Conservation (phyloP, 37 sponge, comb jelly and placozoan species). For the Eunapius fragilis region DNA sequence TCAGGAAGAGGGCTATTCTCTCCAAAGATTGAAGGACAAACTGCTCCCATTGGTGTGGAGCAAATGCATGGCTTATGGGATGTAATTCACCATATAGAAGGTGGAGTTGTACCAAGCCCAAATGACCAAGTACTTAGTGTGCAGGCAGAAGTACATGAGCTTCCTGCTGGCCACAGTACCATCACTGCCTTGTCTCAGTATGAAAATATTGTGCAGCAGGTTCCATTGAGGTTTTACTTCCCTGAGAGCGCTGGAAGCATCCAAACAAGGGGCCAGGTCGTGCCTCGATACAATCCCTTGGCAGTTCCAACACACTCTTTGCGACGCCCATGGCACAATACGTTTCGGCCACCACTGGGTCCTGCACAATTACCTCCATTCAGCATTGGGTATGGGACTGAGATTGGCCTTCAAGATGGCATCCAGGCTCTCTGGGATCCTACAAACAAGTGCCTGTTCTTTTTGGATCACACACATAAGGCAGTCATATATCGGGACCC, state of each 20-base stretch:
- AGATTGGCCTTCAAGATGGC: conserved; percentile 49
- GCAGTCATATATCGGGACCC: conserved; percentile 61
- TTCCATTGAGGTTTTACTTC: conserved; percentile 25
- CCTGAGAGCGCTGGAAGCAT: conserved; percentile 11
- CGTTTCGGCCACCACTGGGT: conserved; percentile 68
- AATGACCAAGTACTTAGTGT: too few species aligned
- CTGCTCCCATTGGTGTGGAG: background rate
- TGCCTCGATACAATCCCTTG: conserved; percentile 64
- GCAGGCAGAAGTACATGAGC: too few species aligned
- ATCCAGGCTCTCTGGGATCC: conserved; percentile 74
- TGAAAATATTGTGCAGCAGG: conserved; percentile 8
- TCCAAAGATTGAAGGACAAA: background rate
- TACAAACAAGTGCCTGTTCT: conserved; percentile 31
- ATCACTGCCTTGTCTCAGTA: conserved; percentile 13
- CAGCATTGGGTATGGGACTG: conserved; percentile 74
- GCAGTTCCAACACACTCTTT: conserved; percentile 32
- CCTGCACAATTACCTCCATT: conserved; percentile 42
- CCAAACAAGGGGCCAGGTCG: conserved; percentile 32
- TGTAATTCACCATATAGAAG: background rate
- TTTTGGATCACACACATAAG: conserved; percentile 52
- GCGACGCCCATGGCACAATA: conserved; percentile 59
- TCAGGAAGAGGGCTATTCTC: conserved; percentile 72
- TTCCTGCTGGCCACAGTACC: too few species aligned
- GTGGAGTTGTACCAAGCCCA: too few species aligned
- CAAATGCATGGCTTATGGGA: background rate